phyloP scores from a whole-genome alignment of 2,888 invertebrate genomes.

The Heliconius aoede region DNA sequence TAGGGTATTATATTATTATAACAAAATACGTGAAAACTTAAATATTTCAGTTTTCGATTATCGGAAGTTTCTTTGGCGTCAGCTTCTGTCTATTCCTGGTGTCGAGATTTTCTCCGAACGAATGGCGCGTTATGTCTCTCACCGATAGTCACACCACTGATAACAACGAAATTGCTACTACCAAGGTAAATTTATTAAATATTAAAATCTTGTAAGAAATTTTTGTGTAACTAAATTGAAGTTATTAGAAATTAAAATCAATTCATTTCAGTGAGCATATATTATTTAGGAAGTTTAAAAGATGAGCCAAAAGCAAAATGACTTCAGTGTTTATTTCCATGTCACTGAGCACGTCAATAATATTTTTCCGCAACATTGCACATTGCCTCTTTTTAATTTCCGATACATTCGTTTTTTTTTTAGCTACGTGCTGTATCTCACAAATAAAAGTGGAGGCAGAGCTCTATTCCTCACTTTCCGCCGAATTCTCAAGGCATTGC shows the following conservation, averaged over 20 bases:
- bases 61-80: conserved; percentile 95
- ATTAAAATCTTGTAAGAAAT: not conserved
- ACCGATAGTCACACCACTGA: conserved; percentile 63
- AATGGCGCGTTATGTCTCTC: conserved; percentile 91
- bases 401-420: not conserved
- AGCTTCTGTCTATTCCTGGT: conserved; percentile 98
- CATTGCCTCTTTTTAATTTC: not conserved
- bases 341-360: not conserved
- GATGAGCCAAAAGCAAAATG: not conserved
- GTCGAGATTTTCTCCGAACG: conserved; percentile 97
- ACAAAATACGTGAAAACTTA: not conserved
- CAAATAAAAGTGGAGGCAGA: not conserved
- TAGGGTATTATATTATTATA: too few species aligned
- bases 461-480: too few species aligned
- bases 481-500: too few species aligned
- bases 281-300: not conserved
- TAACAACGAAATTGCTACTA: conserved; percentile 59
- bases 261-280: not conserved
- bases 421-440: too few species aligned
- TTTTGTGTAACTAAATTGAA: not conserved
- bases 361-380: conserved; percentile 17
- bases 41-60: conserved; percentile 83
- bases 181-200: conserved; percentile 58
- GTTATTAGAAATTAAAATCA: too few species aligned
- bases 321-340: not conserved